Conservation (phyloP, 2,113 vertebrate genomes). For the Malurus cyaneus region DNA sequence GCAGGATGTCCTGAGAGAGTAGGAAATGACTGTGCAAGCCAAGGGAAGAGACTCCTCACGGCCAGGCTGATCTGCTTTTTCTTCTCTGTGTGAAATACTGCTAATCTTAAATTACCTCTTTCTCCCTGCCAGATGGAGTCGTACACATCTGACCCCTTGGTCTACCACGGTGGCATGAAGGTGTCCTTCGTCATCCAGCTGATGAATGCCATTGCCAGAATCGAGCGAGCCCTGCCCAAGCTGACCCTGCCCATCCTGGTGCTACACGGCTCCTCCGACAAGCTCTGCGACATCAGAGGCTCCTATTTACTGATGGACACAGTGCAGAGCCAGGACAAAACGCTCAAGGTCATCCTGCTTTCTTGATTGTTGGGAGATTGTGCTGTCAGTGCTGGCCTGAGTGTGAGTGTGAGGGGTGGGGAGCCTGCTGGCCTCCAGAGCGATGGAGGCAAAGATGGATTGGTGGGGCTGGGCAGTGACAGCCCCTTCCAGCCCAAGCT, state of each 20-base stretch:
- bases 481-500: not conserved
- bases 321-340: constrained; percentile 86
- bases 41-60: not conserved
- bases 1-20: not conserved
- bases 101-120: not conserved
- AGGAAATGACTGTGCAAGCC: not conserved
- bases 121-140: constrained; percentile 80
- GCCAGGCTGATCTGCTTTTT: not conserved
- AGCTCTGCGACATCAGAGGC: constrained; percentile 89
- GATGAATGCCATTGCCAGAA: constrained; percentile 82
- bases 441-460: not conserved
- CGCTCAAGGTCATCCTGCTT: constrained; percentile 80
- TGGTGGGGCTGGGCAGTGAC: not conserved
- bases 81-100: not conserved
- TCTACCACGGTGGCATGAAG: constrained; percentile 83
- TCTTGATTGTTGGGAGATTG: not conserved
- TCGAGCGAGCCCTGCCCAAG: constrained; percentile 83
- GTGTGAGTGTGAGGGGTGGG: not conserved
- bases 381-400: not conserved
- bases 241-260: constrained; percentile 89
- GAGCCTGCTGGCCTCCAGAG: not conserved
- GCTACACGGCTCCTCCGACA: constrained; percentile 89
- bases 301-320: constrained; percentile 86
- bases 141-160: constrained; percentile 84
- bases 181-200: constrained; percentile 88